Evolutionary conservation across 2,888 invertebrate species (phyloP).

Genomic region (Drosophila meridionalis): DNA sequence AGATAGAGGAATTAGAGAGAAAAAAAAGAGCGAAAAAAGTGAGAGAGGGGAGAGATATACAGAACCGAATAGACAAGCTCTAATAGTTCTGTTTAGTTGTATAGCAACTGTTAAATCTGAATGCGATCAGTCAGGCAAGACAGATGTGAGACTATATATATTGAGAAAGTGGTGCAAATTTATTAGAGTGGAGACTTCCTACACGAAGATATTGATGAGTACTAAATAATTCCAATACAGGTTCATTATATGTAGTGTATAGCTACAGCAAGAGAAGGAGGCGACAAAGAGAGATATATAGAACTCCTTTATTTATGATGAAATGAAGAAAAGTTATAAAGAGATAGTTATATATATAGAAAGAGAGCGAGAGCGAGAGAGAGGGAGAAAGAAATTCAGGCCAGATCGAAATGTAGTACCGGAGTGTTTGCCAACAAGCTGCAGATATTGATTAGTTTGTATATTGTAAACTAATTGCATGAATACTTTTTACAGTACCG

Average conservation of each 20-base stretch:
- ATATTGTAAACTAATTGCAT: conserved; percentile 39
- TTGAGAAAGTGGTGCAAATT: conserved; percentile 43
- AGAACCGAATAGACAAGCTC: conserved; percentile 30
- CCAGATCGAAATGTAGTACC: conserved; percentile 9
- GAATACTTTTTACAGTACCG: conserved; percentile 53
- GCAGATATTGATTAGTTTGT: conserved; percentile 18
- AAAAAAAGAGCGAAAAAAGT: conserved; percentile 2
- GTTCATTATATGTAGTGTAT: not conserved
- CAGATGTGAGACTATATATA: conserved; percentile 12
- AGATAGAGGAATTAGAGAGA: conserved; percentile 7
- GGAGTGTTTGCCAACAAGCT: conserved; percentile 29
- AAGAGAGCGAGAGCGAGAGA: conserved; percentile 13
- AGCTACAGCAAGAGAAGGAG: not conserved
- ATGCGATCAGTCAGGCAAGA: conserved; percentile 6
- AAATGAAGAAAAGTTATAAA: conserved; percentile 15
- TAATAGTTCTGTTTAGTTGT: conserved; percentile 11
- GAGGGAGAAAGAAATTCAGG: conserved; percentile 5
- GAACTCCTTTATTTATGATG: conserved; percentile 39
- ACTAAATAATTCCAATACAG: not conserved
- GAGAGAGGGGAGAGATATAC: not conserved
- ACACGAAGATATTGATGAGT: not conserved
- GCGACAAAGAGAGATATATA: not conserved
- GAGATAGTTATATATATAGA: not conserved
- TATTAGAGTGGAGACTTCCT: conserved; percentile 22
- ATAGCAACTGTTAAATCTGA: conserved; percentile 20